Evolutionary conservation across 2,888 invertebrate genomes (phyloP).

Genomic region (Nymphalis polychloros): DNA sequence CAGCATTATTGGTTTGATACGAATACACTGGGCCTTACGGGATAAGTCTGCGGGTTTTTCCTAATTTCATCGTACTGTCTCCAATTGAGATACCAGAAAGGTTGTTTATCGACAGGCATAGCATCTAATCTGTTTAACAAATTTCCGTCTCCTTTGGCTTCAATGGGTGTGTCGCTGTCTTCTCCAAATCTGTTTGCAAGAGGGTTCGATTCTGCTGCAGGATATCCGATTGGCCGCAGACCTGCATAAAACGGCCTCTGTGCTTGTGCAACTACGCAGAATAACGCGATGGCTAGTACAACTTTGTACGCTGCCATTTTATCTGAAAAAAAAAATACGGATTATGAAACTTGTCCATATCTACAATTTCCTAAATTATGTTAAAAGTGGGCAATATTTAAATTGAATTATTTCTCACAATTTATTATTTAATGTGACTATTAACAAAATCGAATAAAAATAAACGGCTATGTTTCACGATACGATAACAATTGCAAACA

Average conservation of each 20-base stretch:
- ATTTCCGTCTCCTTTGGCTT: constrained; percentile 64
- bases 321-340: constrained; percentile 24
- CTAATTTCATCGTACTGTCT: constrained; percentile 82
- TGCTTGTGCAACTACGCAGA: constrained; percentile 45
- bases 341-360: no score
- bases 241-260: constrained; percentile 86
- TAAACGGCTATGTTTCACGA: no score
- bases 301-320: constrained; percentile 38
- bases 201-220: constrained; percentile 67
- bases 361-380: not conserved
- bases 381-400: not conserved
- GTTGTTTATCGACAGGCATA: constrained; percentile 27
- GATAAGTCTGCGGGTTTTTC: constrained; percentile 59
- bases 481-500: no score
- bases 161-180: constrained; percentile 71
- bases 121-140: constrained; percentile 25
- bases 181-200: constrained; percentile 75
- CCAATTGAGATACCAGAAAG: constrained; percentile 85
- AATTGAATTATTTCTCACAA: no score
- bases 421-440: no score
- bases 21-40: constrained; percentile 60
- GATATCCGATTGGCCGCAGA: constrained; percentile 81
- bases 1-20: constrained; percentile 43
- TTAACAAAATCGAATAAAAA: no score
- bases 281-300: constrained; percentile 20